These are phyloP conservation scores for Cyprinodon tularosa DNA, from an alignment of 2,113 vertebrate species.

Conservation along the genomic window DNA sequence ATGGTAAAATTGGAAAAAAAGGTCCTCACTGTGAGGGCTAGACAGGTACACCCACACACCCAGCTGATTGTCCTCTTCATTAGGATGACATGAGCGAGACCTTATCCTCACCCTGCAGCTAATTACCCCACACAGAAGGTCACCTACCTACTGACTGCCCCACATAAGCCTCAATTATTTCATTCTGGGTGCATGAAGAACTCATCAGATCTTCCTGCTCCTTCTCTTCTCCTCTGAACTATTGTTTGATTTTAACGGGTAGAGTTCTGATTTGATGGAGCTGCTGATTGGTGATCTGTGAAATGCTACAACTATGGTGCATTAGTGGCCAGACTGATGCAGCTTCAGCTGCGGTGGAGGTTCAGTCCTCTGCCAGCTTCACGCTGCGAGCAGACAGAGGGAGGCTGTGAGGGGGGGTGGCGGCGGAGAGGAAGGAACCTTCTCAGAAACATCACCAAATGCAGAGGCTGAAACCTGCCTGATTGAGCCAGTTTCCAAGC, in stretches of 20 bases:
- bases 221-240: background rate
- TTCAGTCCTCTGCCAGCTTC: slow-evolving; percentile 37
- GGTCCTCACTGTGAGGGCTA: too few relatives aligned
- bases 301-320: slow-evolving; percentile 23
- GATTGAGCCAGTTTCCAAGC: slow-evolving; percentile 44
- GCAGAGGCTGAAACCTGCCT: slow-evolving; percentile 29
- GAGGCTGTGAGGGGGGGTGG: slow-evolving; percentile 42
- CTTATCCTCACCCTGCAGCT: slow-evolving; percentile 19
- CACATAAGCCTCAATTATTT: slow-evolving; percentile 10
- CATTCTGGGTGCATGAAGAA: background rate
- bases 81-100: slow-evolving; percentile 35
- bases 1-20: too few relatives aligned
- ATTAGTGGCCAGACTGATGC: slow-evolving; percentile 39
- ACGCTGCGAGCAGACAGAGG: slow-evolving; percentile 70
- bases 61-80: slow-evolving; percentile 7
- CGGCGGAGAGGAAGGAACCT: slow-evolving; percentile 45
- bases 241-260: background rate
- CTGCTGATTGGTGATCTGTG: background rate
- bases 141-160: slow-evolving; percentile 25
- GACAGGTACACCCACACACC: background rate
- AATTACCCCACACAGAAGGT: slow-evolving; percentile 45
- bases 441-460: slow-evolving; percentile 42
- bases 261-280: slow-evolving; percentile 8
- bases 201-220: background rate
- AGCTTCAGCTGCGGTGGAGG: slow-evolving; percentile 37